A percentile compares a stretch with the other conserved stretches of the same genome.
phyloP scores from a whole-genome alignment of 2,797 vertebrate species.

The Crocodylus rhombifer region DNA sequence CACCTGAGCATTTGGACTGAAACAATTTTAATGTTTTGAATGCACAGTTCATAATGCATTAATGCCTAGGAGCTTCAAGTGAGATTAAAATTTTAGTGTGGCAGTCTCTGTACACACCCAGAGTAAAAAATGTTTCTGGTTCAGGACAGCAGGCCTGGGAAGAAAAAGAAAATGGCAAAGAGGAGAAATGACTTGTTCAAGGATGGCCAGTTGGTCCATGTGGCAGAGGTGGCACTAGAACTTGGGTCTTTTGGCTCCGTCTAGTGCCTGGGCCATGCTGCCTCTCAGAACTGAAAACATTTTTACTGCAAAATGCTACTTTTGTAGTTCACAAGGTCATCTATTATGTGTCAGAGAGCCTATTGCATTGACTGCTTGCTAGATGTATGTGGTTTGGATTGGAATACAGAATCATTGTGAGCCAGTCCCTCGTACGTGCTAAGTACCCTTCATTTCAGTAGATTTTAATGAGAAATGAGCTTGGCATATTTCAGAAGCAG shows the following conservation, averaged over 20 bases:
- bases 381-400: background rate
- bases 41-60: background rate
- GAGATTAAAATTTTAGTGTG: background rate
- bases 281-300: rapidly evolving
- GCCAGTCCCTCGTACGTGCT: background rate
- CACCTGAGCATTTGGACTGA: background rate
- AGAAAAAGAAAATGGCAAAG: no score
- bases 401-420: rapidly evolving
- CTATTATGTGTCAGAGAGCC: background rate
- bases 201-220: background rate
- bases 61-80: background rate
- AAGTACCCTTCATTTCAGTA: no score
- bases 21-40: background rate
- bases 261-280: background rate
- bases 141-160: no score
- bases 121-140: background rate
- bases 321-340: background rate
- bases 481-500: background rate
- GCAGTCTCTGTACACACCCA: rapidly evolving
- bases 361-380: background rate
- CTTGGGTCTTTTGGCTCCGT: background rate
- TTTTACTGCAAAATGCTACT: background rate
- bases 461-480: background rate
- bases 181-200: no score
- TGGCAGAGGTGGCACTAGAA: background rate